Percentiles rank a stretch among this genome's conserved stretches.
phyloP scores from a whole-genome alignment of 2,888 invertebrate species.

The Vesta saturnalis region DNA sequence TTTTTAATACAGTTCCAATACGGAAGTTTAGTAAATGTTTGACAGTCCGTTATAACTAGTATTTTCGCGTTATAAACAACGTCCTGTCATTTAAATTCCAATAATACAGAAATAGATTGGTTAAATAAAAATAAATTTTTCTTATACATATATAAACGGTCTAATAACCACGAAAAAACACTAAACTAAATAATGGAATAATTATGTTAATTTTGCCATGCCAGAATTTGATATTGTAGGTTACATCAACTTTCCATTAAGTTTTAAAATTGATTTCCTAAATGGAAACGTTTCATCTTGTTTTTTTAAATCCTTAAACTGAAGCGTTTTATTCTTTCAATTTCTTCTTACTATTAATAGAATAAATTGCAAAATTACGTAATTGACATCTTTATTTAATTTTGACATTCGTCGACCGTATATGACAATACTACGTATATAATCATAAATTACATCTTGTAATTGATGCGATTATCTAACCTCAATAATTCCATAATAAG shows the following conservation, averaged over 20 bases:
- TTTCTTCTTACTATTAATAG: background rate
- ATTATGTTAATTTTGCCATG: background rate
- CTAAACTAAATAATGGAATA: background rate
- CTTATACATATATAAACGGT: too few species aligned
- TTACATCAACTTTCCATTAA: background rate
- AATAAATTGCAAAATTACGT: background rate
- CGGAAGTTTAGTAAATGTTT: too few species aligned
- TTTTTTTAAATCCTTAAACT: background rate
- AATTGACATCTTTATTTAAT: background rate
- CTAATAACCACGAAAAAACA: background rate
- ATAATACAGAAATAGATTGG: too few species aligned
- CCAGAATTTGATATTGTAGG: background rate
- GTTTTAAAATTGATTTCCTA: conserved; percentile 1
- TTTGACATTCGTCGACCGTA: background rate
- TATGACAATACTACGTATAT: background rate
- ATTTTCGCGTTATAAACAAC: too few species aligned
- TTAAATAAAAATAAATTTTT: too few species aligned
- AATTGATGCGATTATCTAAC: conserved; percentile 1
- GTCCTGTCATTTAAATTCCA: too few species aligned
- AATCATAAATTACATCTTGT: background rate
- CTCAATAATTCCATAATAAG: background rate
- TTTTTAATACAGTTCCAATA: too few species aligned
- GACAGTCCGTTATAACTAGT: too few species aligned
- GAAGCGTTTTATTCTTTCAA: background rate
- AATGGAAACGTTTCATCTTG: background rate